Base-by-base conservation (phyloP, 2,797 vertebrate genomes). In the Cercopithecus hamlyni region DNA sequence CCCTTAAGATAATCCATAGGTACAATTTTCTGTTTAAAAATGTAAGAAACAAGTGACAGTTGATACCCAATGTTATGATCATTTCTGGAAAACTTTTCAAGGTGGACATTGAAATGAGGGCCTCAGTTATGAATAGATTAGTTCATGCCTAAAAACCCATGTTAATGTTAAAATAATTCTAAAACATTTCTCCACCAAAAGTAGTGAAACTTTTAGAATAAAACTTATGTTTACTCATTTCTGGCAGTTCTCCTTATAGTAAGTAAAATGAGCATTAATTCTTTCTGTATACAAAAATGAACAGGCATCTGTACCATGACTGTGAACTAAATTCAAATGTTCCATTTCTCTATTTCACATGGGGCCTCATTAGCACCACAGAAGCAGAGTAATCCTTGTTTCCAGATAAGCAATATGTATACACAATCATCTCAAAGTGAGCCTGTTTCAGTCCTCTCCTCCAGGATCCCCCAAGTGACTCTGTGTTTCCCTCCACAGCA, bases 11-110 rank as follows among this genome's bases (percentile, higher is more conserved):
- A 91, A 79, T 79, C 48, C 76, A 91, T 22, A 45, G 26, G 41
- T 76, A 85, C 19, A 45, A n/a, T 14, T 50, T 95, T 92, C 41
- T 77, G 22, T 84, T 89, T 81, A 86, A 94, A 93, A 93, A 91
- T 85, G 52, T 58, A 81, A 93, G 73, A 93, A 96, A 90, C 26
- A 96, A 82, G 90, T 88, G 11, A 80, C 10, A 93, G 81, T 79
- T 82, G 80, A 92, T 79, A 90, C 10, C 92, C 19, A 67, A 45
- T 58, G 36, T 70, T 72, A 48, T 48, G 64, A 79, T 84, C 55
- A 94, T 93, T 94, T 96, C 43, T 94, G 41, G 48, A 93, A 86
- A 55, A 88, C 2, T 50, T 88, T 90, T 88, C 50, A 92, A 77
- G 43, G 2, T n/a, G 48, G 36, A 70, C 81, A 85, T 26, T 94